Conservation (phyloP, 2,113 vertebrate species). For the Romanogobio albipinnatus region DNA sequence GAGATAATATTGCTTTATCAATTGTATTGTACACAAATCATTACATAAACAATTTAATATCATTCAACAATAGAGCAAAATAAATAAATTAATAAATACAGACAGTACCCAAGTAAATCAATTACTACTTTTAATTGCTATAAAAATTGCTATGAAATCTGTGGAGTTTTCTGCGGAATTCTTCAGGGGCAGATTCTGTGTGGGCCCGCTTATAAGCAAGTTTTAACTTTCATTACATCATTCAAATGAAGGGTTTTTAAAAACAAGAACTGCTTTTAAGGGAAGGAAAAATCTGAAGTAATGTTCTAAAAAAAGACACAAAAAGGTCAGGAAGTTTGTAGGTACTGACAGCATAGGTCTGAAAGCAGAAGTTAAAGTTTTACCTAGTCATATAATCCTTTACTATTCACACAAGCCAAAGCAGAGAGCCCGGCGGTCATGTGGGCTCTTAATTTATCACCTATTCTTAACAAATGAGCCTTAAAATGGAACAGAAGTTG, state of each 20-base stretch:
- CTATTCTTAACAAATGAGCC: conserved; percentile 8
- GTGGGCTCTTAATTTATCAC: background rate
- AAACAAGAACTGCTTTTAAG: conserved; percentile 19
- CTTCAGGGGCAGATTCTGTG: no score
- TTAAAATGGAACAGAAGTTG: background rate
- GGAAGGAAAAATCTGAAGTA: background rate
- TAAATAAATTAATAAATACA: no score
- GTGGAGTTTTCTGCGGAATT: no score
- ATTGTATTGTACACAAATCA: no score
- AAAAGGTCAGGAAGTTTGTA: background rate
- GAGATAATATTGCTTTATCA: no score
- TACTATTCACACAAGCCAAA: background rate
- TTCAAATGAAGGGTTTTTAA: background rate
- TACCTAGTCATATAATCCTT: background rate
- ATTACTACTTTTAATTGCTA: no score
- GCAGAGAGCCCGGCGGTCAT: background rate
- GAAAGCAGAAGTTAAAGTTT: conserved; percentile 28
- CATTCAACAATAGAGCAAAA: no score
- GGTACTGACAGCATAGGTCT: background rate
- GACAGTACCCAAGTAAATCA: no score
- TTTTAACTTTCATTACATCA: conserved; percentile 1
- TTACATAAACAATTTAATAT: no score
- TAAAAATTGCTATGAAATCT: no score
- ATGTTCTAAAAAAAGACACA: background rate
- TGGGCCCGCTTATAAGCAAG: background rate